phyloP scores from a whole-genome alignment of 2,888 invertebrate genomes.

The Caradrina clavipalpis region DNA sequence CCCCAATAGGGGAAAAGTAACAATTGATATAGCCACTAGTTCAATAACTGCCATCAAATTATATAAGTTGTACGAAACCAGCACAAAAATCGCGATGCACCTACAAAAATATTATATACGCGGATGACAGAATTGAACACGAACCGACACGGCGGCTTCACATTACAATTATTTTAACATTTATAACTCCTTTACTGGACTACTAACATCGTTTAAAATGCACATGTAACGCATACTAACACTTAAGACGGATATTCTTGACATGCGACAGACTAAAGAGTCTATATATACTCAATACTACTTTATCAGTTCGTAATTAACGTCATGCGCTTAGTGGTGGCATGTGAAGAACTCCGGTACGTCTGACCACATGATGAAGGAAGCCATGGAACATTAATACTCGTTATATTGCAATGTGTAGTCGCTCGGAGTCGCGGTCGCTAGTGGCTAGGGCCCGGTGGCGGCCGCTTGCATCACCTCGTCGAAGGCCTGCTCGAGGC shows the following conservation, averaged over 20 bases:
- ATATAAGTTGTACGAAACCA: conserved; percentile 59
- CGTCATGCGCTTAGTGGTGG: conserved; percentile 24
- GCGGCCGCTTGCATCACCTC: conserved; percentile 93
- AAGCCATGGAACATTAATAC: conserved; percentile 49
- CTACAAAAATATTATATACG: conserved; percentile 64
- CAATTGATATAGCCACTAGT: conserved; percentile 53
- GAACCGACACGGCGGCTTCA: conserved; percentile 50
- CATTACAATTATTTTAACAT: conserved; percentile 61
- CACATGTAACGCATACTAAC: conserved; percentile 48
- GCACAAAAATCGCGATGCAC: conserved; percentile 55
- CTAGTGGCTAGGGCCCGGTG: conserved; percentile 46
- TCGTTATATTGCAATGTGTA: conserved; percentile 60
- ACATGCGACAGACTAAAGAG: conserved; percentile 41
- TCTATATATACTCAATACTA: conserved; percentile 19
- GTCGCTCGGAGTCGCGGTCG: conserved; percentile 21
- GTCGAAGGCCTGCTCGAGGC: conserved; percentile 97
- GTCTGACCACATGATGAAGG: conserved; percentile 48
- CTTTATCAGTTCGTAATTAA: conserved; percentile 26
- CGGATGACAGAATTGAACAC: conserved; percentile 65
- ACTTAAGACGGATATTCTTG: conserved; percentile 37
- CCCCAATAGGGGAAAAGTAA: conserved; percentile 63
- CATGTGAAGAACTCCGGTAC: conserved; percentile 47
- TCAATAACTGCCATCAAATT: conserved; percentile 63
- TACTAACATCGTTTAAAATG: conserved; percentile 55
- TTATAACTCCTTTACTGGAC: conserved; percentile 42